Evolutionary conservation across 2,113 vertebrate species (phyloP).

Genomic region (Tachysurus vachellii): DNA sequence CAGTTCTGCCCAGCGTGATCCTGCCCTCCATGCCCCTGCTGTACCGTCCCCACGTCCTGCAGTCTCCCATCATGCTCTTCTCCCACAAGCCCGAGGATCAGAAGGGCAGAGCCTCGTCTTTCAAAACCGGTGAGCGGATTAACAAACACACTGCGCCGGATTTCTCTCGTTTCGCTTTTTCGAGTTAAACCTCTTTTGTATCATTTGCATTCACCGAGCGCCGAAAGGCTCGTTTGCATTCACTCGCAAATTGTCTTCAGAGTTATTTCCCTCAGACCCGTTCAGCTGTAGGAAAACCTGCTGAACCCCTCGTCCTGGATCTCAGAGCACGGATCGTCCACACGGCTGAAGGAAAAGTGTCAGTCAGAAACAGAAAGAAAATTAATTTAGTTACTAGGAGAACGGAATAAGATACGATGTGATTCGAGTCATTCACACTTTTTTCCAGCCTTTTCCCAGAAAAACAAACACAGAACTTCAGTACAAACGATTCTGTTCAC

Average conservation of each 20-base stretch:
- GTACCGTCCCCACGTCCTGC: slow-evolving; percentile 83
- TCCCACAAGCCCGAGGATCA: slow-evolving; percentile 77
- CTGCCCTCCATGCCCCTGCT: slow-evolving; percentile 87
- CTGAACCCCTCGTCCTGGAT: neutral
- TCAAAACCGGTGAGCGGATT: slow-evolving; percentile 71
- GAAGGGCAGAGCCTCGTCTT: slow-evolving; percentile 68
- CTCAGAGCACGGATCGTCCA: neutral
- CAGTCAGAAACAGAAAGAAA: neutral
- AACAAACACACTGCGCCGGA: neutral
- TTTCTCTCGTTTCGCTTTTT: neutral
- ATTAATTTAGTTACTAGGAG: neutral
- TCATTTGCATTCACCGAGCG: neutral
- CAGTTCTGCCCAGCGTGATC: slow-evolving; percentile 72
- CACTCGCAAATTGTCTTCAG: neutral
- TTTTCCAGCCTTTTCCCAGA: no score
- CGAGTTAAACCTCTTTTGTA: neutral
- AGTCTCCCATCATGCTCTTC: slow-evolving; percentile 85
- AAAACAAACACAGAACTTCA: no score
- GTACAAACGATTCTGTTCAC: no score
- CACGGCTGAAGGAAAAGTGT: neutral
- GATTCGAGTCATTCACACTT: no score
- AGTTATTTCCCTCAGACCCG: neutral
- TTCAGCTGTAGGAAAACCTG: no score
- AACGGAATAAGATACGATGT: no score
- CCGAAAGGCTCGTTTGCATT: neutral